These are phyloP conservation scores for Thinocorus orbignyianus DNA, from an alignment of 2,113 vertebrate species.

Conservation along the genomic window DNA sequence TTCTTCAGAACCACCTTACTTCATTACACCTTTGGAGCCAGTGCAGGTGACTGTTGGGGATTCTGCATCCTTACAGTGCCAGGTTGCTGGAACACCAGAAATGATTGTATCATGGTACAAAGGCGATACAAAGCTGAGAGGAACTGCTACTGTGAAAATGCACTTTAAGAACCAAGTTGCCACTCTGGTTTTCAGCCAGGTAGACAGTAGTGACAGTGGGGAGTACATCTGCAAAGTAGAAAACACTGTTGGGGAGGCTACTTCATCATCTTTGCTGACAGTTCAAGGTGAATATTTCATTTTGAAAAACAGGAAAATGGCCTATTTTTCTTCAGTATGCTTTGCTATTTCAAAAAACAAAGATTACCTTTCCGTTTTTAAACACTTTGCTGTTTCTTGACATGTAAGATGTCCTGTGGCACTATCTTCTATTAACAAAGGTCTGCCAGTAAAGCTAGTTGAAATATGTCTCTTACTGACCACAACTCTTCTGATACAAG, in stretches of 20 bases:
- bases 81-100: constrained; percentile 93
- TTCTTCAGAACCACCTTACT: constrained; percentile 89
- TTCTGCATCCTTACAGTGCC: constrained; percentile 88
- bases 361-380: not conserved
- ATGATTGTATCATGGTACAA: constrained; percentile 98
- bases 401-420: not conserved
- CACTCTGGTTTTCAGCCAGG: constrained; percentile 90
- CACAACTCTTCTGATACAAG: not conserved
- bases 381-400: not conserved
- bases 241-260: constrained; percentile 87
- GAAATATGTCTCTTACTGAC: not conserved
- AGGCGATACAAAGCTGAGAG: constrained; percentile 91
- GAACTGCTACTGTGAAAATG: constrained; percentile 87
- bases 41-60: constrained; percentile 90
- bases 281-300: constrained; percentile 85
- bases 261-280: constrained; percentile 85
- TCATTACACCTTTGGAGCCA: constrained; percentile 85
- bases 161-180: constrained; percentile 89
- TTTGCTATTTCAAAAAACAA: not conserved
- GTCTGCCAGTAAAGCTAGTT: not conserved
- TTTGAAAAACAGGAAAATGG: not conserved
- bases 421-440: not conserved
- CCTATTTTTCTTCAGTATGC: not conserved
- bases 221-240: constrained; percentile 96
- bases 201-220: constrained; percentile 84